Evolutionary conservation across 2,888 invertebrate species (phyloP).

Genomic region (Polyploca ridens): DNA sequence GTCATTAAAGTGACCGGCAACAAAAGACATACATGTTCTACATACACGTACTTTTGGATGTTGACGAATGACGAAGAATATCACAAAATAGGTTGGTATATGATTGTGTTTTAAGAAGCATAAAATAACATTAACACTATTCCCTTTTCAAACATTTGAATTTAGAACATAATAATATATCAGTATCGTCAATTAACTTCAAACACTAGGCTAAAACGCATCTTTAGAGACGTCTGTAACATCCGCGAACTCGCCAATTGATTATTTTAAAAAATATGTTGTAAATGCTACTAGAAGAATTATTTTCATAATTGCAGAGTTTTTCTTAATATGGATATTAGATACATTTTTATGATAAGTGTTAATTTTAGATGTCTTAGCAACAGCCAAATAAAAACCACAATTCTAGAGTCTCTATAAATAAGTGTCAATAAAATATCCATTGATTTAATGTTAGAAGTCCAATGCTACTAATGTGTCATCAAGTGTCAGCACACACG

Average conservation of each 20-base stretch:
- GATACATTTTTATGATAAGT: too few relatives aligned
- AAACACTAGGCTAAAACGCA: too few relatives aligned
- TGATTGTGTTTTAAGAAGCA: too few relatives aligned
- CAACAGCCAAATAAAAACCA: not conserved
- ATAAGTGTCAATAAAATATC: conserved; percentile 3
- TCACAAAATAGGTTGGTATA: too few relatives aligned
- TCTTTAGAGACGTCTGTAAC: too few relatives aligned
- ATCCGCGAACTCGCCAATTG: too few relatives aligned
- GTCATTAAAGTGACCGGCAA: conserved; percentile 1
- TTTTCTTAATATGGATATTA: too few relatives aligned
- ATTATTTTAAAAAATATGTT: too few relatives aligned
- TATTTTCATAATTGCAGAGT: too few relatives aligned
- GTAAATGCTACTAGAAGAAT: too few relatives aligned
- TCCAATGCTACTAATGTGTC: not conserved
- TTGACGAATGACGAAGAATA: not conserved
- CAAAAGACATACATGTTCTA: conserved; percentile 2
- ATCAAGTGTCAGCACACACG: not conserved
- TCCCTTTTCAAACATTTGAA: not conserved
- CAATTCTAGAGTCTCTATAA: not conserved
- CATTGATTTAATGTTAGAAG: conserved; percentile 13
- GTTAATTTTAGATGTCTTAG: not conserved
- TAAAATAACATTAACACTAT: not conserved
- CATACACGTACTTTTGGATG: conserved; percentile 1
- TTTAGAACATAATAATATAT: too few relatives aligned
- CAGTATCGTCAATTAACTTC: too few relatives aligned